Percentiles rank a stretch among this genome's conserved stretches.
These are phyloP conservation scores for Agonopterix alstromeriana DNA, from an alignment of 2,888 invertebrate species.

Conservation along the genomic window DNA sequence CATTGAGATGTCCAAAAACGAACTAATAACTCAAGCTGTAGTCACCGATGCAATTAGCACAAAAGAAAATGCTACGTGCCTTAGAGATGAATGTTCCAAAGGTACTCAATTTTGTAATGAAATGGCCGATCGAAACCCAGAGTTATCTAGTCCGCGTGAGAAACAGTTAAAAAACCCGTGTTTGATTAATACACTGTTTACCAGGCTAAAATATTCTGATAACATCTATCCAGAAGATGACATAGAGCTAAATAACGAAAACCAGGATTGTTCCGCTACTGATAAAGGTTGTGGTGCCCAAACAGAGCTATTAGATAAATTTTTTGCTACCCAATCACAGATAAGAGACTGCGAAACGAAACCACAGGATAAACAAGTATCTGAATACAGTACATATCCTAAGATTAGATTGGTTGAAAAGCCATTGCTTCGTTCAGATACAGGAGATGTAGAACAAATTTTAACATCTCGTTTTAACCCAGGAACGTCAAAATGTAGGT, in stretches of 20 bases:
- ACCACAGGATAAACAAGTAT: background rate
- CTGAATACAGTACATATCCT: background rate
- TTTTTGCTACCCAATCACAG: background rate
- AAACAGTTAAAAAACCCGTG: too few relatives aligned
- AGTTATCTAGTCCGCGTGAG: too few relatives aligned
- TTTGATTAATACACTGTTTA: too few relatives aligned
- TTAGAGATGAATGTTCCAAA: conserved; percentile 43
- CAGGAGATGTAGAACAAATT: conserved; percentile 5
- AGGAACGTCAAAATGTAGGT: background rate
- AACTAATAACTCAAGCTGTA: conserved; percentile 19
- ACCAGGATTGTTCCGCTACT: too few relatives aligned
- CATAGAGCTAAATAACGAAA: too few relatives aligned
- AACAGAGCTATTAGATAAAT: conserved; percentile 12
- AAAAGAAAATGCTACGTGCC: conserved; percentile 37
- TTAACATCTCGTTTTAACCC: too few relatives aligned
- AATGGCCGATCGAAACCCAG: too few relatives aligned
- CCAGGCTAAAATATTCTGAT: too few relatives aligned
- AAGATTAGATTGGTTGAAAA: background rate
- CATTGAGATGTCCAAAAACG: background rate
- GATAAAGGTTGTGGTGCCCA: conserved; percentile 16
- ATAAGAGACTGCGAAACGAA: background rate
- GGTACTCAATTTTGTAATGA: conserved; percentile 30
- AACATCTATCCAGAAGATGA: too few relatives aligned
- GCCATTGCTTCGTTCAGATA: conserved; percentile 10
- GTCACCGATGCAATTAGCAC: conserved; percentile 25